phyloP scores from a whole-genome alignment of 53 echinoderm and acorn worm species.

The Patiria pectinifera region DNA sequence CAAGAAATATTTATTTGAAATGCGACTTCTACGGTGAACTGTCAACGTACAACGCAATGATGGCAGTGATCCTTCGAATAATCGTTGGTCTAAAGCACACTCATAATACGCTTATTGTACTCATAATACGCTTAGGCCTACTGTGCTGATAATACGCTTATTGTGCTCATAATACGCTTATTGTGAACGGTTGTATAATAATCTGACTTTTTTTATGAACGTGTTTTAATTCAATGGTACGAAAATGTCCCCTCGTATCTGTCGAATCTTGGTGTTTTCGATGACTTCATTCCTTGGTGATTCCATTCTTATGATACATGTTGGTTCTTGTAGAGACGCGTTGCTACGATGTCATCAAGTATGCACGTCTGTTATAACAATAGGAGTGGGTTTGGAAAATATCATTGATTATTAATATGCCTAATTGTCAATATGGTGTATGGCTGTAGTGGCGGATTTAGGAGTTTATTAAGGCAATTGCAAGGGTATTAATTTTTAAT shows the following conservation, averaged over 20 bases:
- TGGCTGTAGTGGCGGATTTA: no score
- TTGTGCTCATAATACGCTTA: no score
- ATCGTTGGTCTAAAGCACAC: no score
- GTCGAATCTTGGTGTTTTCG: not conserved
- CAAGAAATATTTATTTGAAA: no score
- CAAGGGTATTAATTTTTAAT: no score
- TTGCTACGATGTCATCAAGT: constrained; percentile 46
- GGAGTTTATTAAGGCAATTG: no score
- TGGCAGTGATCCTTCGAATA: no score
- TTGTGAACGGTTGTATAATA: not conserved
- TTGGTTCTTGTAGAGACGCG: constrained; percentile 40
- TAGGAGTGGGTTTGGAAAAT: not conserved
- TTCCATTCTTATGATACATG: not conserved
- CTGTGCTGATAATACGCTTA: no score
- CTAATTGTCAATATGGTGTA: not conserved
- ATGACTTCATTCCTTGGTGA: not conserved
- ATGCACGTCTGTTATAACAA: constrained; percentile 27
- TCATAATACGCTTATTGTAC: no score
- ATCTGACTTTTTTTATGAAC: not conserved
- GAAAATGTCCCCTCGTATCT: not conserved
- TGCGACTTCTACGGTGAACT: no score
- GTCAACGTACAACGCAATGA: no score
- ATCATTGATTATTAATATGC: not conserved
- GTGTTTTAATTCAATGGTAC: not conserved
- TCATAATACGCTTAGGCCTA: no score